Evolutionary conservation across 2,797 vertebrate genomes (phyloP), one percentile per base, ranked within the genome.

Genomic region (Acanthurus tractus): DNA sequence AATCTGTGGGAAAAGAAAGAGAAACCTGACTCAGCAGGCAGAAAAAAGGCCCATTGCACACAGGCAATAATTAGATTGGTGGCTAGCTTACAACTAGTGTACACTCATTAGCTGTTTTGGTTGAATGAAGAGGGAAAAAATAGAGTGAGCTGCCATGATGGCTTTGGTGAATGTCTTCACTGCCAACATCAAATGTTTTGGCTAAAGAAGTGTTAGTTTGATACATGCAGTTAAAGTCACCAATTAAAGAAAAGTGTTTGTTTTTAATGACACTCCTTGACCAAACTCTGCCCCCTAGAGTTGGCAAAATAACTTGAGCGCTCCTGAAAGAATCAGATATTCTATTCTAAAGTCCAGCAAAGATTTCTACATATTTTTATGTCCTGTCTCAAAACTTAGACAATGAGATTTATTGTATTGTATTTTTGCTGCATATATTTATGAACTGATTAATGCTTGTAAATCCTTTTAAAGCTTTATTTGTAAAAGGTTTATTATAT

Each of bases 351-450:
- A 25, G 36, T 80, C 38, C 54, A 13, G n/a, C 70, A 34, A 74
- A 81, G 56, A 80, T 89, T 87, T 88, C 70, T 78, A 89, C 68
- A 85, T 78, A 81, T 88, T 90, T 89, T 71, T 87, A 80, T 76
- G 78, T 89, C 76, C 57, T 34, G 34, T 71, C 53, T 70, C 80
- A 68, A 71, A 83, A 86, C 78, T 66, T 84, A 62, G 23, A 81
- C 64, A 88, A 38, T 86, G 70, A 87, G 70, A 85, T 86, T 86
- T 85, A 63, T 77, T 56, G 72, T 70, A 84, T 56, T 84, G 83
- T 90, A 92, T 90, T 90, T 91, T 88, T 87, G 77, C 83, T 86
- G 87, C 78, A 57, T 83, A 88, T 86, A 89, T 89, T 88, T 88
- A 90, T 86, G 64, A 86, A 77, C 66, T 68, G 22, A 86, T 61